Evolutionary conservation across 2,113 vertebrate genomes (phyloP), one percentile per base, ranked within the genome.

Genomic region (Hippocampus barbouri): DNA sequence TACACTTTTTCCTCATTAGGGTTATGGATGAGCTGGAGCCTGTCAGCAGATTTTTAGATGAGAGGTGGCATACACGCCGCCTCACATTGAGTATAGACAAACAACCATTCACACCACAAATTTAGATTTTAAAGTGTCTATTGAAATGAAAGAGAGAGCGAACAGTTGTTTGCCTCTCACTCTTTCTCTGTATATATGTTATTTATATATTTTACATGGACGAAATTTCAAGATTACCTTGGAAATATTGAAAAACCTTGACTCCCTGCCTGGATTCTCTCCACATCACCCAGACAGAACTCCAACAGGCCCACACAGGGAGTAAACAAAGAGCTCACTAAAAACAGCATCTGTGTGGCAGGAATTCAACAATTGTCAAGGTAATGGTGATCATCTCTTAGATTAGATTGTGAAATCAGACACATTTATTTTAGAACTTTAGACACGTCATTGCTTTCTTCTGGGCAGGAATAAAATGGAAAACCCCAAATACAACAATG

Each of bases 261-360:
- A 16, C 67, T 43, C 1, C 38, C 30, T 61, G 43, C 23, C 66
- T 1, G 0, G 11, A 6, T 51, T n/a, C 72, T 79, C 51, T 73
- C 66, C 41, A 76, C 60, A 10, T 73, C 83, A 72, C 80, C 84
- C 49, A 79, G 71, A 25, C 47, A 72, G 61, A 96, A 56, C 74
- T 95, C 93, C 86, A 96, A 43, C 70, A 94, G 34, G 15, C 85
- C 81, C 53, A 92, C 82, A 64, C 53, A 51, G n/a, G 86, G 83
- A 68, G 92, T 93, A 73, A 97, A 95, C 87, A 94, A 77, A 4
- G 94, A 94, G 10, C 91, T 84, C 69, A 95, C 87, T 41, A 95
- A 74, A 68, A 93, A 94, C 21, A 92, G 70, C 78, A 92, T 86
- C 96, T 97, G 81, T 75, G 34, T 15, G 54, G 67, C 3, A 80